Evolutionary conservation across 2,888 invertebrate species (phyloP).

Genomic region (Protonemura montana): DNA sequence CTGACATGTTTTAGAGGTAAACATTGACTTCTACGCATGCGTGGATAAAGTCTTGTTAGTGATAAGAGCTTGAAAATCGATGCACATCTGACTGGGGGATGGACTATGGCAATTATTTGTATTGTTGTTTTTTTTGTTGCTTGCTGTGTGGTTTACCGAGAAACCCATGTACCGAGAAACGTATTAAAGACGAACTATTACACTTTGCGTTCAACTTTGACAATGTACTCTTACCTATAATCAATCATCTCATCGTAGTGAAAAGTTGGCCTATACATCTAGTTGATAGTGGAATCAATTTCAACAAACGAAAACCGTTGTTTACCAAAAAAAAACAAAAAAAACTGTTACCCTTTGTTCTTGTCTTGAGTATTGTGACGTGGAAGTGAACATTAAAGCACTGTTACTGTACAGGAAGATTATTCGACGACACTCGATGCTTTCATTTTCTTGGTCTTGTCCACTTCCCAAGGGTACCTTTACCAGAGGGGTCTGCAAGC

Average conservation of each 20-base stretch:
- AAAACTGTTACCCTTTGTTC: background rate
- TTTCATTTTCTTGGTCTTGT: background rate
- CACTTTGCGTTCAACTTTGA: background rate
- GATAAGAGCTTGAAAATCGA: too few species aligned
- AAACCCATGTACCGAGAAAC: background rate
- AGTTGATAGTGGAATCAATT: background rate
- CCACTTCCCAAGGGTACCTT: background rate
- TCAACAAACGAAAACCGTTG: background rate
- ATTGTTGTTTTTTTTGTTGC: too few species aligned
- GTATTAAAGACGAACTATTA: background rate
- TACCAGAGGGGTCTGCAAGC: too few species aligned
- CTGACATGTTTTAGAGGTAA: too few species aligned
- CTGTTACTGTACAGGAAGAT: slow-evolving; percentile 5
- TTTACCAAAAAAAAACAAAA: background rate
- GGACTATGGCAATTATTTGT: background rate
- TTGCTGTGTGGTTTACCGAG: background rate
- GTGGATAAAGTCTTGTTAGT: too few species aligned
- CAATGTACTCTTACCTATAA: background rate
- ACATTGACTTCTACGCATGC: too few species aligned
- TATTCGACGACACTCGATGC: background rate
- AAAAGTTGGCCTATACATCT: background rate
- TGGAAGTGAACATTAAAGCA: background rate
- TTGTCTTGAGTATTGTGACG: background rate
- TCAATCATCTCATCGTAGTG: slow-evolving; percentile 2
- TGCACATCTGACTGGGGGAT: too few species aligned